These are phyloP conservation scores for Crocallis elinguaria DNA, from an alignment of 2,888 invertebrate species.

Conservation along the genomic window DNA sequence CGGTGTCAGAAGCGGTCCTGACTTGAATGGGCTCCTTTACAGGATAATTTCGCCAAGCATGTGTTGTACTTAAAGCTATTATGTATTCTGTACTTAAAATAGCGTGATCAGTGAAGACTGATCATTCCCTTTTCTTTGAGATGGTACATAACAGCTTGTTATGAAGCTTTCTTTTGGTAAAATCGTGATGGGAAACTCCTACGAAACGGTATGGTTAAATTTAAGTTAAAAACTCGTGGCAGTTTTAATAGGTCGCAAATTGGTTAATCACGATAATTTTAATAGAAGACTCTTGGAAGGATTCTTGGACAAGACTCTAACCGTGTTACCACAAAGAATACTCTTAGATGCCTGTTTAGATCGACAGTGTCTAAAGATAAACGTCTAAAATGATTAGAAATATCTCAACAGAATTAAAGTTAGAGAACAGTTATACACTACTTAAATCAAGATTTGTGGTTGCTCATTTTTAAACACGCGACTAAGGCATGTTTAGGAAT, in stretches of 20 bases:
- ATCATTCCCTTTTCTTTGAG: constrained; percentile 45
- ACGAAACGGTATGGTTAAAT: constrained; percentile 11
- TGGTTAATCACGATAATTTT: no score
- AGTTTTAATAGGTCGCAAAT: neutral
- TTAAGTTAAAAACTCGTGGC: neutral
- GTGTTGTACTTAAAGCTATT: constrained; percentile 11
- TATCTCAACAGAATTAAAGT: no score
- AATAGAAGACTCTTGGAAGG: no score
- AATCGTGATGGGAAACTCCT: constrained; percentile 31
- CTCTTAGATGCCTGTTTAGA: no score
- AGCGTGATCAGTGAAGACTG: constrained; percentile 5
- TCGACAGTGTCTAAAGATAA: no score
- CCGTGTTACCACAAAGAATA: no score
- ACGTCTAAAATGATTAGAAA: no score
- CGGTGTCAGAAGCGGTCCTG: neutral
- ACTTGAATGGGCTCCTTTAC: constrained; percentile 24
- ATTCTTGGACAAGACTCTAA: no score
- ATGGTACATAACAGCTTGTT: constrained; percentile 54
- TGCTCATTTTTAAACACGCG: no score
- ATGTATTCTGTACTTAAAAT: neutral
- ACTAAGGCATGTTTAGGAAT: no score
- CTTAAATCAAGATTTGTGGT: no score
- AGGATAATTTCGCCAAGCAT: constrained; percentile 15
- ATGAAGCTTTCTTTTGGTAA: constrained; percentile 40
- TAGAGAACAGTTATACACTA: no score